Evolutionary conservation across 2,797 vertebrate genomes (phyloP).

Genomic region (Apodemus agrarius): DNA sequence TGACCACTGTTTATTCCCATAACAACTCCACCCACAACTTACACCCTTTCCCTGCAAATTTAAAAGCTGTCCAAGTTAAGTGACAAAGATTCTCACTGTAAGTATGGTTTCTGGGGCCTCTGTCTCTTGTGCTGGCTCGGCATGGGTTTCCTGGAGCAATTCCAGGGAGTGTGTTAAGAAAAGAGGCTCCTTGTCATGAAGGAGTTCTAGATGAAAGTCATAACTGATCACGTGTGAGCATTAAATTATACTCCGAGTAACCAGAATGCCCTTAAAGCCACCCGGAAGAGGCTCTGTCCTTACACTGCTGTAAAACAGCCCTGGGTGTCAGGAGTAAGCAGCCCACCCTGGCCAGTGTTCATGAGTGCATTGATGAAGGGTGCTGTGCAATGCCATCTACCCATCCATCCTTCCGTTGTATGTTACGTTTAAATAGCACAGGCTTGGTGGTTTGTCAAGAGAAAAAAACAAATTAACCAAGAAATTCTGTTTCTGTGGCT

Average conservation of each 20-base stretch:
- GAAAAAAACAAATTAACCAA: background rate
- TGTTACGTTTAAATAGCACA: background rate
- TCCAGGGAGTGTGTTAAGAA: background rate
- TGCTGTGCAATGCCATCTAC: rapidly evolving
- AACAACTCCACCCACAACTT: background rate
- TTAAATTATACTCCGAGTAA: background rate
- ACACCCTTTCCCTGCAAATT: background rate
- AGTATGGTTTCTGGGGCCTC: background rate
- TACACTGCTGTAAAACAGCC: rapidly evolving
- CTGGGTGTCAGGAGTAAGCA: too few relatives aligned
- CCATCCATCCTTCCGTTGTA: rapidly evolving
- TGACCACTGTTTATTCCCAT: background rate
- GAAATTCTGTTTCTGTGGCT: background rate
- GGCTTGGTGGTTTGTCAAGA: background rate
- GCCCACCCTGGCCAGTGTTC: background rate
- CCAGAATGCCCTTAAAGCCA: too few relatives aligned
- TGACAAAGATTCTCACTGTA: background rate
- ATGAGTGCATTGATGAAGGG: background rate
- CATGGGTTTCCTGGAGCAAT: background rate
- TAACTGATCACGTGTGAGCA: background rate
- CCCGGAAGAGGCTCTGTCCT: too few relatives aligned
- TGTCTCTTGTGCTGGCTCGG: background rate
- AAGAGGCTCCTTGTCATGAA: background rate
- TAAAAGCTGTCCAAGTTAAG: background rate
- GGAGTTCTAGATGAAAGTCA: background rate